A percentile compares a stretch with the other conserved stretches of the same genome.
phyloP scores from a whole-genome alignment of 1,140 invertebrate species.

The Heliothis virescens region DNA sequence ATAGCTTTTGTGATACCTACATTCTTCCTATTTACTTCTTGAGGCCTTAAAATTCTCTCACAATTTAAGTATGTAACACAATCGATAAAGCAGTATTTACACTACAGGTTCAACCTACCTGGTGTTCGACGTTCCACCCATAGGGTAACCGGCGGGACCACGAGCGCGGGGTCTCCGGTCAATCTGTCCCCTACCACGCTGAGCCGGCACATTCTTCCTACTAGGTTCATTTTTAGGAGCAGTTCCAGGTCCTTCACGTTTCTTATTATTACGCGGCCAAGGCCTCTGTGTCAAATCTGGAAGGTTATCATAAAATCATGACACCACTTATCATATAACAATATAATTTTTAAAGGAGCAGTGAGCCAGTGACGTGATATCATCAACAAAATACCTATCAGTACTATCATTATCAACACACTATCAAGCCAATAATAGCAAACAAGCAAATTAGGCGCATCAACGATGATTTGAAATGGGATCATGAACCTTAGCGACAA shows the following conservation, averaged over 20 bases:
- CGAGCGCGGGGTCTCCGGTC: slow-evolving; percentile 93
- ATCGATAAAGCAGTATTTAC: too few species aligned
- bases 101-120: slow-evolving; percentile 79
- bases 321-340: background rate
- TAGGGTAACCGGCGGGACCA: slow-evolving; percentile 87
- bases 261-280: slow-evolving; percentile 88
- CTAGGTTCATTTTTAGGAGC: slow-evolving; percentile 88
- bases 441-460: too few species aligned
- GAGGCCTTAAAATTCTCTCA: too few species aligned
- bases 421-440: too few species aligned
- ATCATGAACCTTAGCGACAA: too few species aligned
- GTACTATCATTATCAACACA: too few species aligned
- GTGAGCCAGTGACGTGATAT: background rate
- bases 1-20: too few species aligned
- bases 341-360: background rate
- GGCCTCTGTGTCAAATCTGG: slow-evolving; percentile 85
- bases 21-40: too few species aligned
- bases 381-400: background rate
- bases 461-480: too few species aligned
- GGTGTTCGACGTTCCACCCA: slow-evolving; percentile 91
- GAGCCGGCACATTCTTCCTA: slow-evolving; percentile 71
- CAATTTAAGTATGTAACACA: too few species aligned
- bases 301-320: slow-evolving; percentile 24
- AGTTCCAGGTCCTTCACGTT: slow-evolving; percentile 88
- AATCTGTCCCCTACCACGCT: slow-evolving; percentile 80